Conservation (phyloP, 2,113 vertebrate species). For the Pithys albifrons region DNA sequence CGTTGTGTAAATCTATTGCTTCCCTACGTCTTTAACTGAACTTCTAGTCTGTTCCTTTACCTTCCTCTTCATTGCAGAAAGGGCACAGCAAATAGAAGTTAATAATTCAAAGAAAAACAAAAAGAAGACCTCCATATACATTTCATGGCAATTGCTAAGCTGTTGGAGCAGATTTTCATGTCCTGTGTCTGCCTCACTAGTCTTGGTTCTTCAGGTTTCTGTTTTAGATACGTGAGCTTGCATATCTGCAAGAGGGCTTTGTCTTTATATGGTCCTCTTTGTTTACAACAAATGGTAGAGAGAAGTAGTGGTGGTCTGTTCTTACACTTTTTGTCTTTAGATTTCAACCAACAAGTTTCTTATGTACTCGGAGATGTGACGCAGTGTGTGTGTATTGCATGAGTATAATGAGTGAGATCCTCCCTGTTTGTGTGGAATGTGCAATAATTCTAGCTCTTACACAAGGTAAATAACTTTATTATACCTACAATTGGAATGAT, state of each 20-base stretch:
- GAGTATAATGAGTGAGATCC: not conserved
- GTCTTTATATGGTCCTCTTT: not conserved
- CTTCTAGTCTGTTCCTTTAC: not conserved
- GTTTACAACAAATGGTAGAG: not conserved
- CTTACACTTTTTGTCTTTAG: not conserved
- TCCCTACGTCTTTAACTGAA: not conserved
- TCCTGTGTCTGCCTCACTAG: not conserved
- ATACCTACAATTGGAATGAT: not conserved
- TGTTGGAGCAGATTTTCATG: not conserved
- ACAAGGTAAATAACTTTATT: not conserved
- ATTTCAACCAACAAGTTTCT: not conserved
- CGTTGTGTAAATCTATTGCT: not conserved
- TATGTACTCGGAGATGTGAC: not conserved
- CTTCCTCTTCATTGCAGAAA: not conserved
- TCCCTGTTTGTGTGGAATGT: not conserved
- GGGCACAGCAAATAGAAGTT: not conserved
- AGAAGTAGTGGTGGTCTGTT: not conserved
- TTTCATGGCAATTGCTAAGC: not conserved
- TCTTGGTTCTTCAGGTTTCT: not conserved
- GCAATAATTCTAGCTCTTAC: not conserved
- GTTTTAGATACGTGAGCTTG: not conserved
- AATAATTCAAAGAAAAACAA: not conserved
- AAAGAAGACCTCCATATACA: not conserved
- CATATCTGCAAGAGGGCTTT: not conserved
- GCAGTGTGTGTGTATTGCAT: fast-evolving